Evolutionary conservation across 1,140 invertebrate genomes (phyloP).

Genomic region (Thaumatotibia leucotreta): DNA sequence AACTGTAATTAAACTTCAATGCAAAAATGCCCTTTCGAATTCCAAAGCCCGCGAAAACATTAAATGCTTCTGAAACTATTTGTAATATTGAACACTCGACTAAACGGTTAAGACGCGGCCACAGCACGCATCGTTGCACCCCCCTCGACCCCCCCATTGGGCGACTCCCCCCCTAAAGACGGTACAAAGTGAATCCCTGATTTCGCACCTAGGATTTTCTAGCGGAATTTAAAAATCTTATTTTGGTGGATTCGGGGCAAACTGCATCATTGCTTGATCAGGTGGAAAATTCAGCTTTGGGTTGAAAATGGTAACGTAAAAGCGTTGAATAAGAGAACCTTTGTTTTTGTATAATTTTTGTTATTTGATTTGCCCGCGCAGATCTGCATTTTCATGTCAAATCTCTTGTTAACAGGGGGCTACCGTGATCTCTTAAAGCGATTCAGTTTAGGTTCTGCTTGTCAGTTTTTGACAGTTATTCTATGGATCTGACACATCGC

Average conservation of each 20-base stretch:
- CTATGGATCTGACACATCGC: too few relatives aligned
- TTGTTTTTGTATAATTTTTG: too few relatives aligned
- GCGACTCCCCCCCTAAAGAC: slow-evolving; percentile 24
- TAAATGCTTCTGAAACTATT: background rate
- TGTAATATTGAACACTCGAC: slow-evolving; percentile 1
- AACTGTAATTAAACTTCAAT: too few relatives aligned
- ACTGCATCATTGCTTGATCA: background rate
- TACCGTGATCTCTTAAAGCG: too few relatives aligned
- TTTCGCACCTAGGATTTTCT: slow-evolving; percentile 37
- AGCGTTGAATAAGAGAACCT: background rate
- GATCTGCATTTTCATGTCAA: too few relatives aligned
- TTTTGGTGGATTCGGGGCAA: background rate
- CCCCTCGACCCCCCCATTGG: slow-evolving; percentile 18
- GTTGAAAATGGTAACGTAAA: background rate
- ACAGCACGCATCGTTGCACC: background rate
- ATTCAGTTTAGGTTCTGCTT: too few relatives aligned
- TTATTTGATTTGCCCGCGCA: too few relatives aligned
- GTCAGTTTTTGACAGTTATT: too few relatives aligned
- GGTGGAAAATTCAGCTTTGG: background rate
- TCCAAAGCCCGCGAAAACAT: background rate
- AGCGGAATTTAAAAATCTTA: slow-evolving; percentile 31
- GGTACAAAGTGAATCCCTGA: slow-evolving; percentile 39
- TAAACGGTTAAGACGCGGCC: slow-evolving; percentile 2
- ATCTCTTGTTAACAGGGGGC: too few relatives aligned
- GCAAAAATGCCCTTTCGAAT: background rate